phyloP scores from a whole-genome alignment of 2,113 vertebrate species.

The Pluvianellus socialis region DNA sequence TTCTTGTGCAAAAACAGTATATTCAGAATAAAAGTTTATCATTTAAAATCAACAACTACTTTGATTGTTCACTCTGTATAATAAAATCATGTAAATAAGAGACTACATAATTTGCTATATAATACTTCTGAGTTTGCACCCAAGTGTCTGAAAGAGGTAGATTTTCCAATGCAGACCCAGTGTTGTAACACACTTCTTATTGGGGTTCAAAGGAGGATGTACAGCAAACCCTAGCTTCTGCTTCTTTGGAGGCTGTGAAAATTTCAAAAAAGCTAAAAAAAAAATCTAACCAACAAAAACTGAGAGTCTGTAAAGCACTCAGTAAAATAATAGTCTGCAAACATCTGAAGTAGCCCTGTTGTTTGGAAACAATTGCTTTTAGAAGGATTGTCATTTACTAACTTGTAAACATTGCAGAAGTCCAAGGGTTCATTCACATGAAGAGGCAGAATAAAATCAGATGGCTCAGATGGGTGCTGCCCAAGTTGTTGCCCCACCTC shows the following conservation, averaged over 20 bases:
- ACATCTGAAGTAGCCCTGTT: neutral
- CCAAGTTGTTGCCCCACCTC: neutral
- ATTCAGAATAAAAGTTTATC: constrained; percentile 99
- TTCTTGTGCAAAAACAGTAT: constrained; percentile 97
- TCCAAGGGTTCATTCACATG: neutral
- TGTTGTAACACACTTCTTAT: neutral
- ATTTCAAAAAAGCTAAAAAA: neutral
- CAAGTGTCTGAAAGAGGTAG: neutral
- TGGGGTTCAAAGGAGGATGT: neutral
- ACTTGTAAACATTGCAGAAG: neutral
- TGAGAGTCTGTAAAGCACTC: neutral
- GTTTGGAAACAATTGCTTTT: neutral
- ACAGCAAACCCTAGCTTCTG: neutral
- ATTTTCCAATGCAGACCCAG: neutral
- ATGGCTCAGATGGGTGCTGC: neutral
- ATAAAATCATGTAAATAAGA: neutral
- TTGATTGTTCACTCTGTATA: constrained; percentile 1
- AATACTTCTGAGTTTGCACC: neutral
- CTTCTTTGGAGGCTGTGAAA: neutral
- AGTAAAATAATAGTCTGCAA: neutral
- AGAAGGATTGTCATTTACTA: neutral
- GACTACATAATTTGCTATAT: neutral
- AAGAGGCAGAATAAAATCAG: constrained; percentile 13
- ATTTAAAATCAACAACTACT: constrained; percentile 77
- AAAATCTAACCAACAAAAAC: neutral